A percentile compares a stretch with the other conserved stretches of the same genome.
These are phyloP conservation scores for Hypocryptadius cinnamomeus DNA, from an alignment of 2,113 vertebrate species.

Conservation along the genomic window DNA sequence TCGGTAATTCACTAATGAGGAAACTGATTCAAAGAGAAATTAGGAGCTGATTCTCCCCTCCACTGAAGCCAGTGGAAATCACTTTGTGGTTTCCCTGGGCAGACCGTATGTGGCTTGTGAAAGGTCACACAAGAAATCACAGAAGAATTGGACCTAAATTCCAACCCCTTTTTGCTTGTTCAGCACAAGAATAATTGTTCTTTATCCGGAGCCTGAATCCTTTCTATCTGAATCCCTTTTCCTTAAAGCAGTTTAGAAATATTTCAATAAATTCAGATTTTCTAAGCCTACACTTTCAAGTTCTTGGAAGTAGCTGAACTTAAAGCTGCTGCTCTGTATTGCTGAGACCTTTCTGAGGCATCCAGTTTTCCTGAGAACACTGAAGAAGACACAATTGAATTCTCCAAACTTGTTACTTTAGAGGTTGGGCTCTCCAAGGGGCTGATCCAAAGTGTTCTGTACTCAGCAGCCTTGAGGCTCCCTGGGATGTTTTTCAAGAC, in stretches of 20 bases:
- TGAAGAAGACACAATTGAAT: neutral
- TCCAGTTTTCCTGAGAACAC: neutral
- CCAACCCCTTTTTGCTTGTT: neutral
- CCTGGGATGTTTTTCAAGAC: neutral
- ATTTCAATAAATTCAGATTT: neutral
- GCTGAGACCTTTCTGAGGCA: neutral
- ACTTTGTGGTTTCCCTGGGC: neutral
- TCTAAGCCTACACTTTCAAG: neutral
- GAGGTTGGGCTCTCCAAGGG: neutral
- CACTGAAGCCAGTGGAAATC: neutral
- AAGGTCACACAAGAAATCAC: neutral
- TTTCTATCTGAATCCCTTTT: neutral
- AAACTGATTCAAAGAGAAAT: conserved; percentile 34
- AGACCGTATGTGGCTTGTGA: neutral
- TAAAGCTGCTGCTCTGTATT: neutral
- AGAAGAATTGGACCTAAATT: neutral
- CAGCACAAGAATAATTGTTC: neutral
- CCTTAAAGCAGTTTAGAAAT: neutral
- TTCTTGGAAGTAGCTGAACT: neutral
- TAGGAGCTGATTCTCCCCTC: neutral
- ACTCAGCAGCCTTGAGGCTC: neutral
- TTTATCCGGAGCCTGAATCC: neutral
- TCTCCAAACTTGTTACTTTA: neutral
- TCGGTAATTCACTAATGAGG: conserved; percentile 31
- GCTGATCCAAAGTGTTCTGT: neutral